Base-by-base conservation (phyloP, 2,888 invertebrate species). In the Tetragonisca angustula region DNA sequence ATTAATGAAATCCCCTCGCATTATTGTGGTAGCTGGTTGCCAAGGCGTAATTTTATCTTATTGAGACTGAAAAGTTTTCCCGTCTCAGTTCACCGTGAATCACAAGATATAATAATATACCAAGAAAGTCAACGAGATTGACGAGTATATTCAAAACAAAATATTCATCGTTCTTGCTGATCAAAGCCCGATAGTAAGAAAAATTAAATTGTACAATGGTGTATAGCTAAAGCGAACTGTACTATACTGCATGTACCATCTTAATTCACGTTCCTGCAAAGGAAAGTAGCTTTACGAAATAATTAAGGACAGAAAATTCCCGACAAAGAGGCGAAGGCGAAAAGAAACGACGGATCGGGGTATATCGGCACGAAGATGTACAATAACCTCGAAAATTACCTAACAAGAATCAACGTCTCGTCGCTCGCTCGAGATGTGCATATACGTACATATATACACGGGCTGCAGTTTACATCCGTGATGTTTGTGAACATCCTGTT, bases 401-500 rank as follows among this genome's bases (percentile, higher is more conserved):
- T 13, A 68, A 73, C 68, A 56, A 21, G 52, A 32, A 11, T 64
- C 54, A 32, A 27, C 21, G 27, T 9, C 19, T 24, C 11, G n/a
- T 24, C n/a, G 49, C 24, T 43, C 19, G 2, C 52, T 24, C 0
- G 19, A 9, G 50, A 54, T 54, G 32, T 32, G 0, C 4, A 43
- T 43, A 9, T 36, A 9, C 11, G 9, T 36, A 36, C 9, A 9
- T 36, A 36, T 9, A 36, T 62, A n/a, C 27, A 19, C 5, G 4
- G 27, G 59, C 6, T 19, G 6, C 27, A 50, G 72, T 76, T 75
- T 75, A 36, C 54, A 49, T 64, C 68, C 50, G 54, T 32, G 62
- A 52, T 69, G 72, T 70, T 64, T 73, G 69, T 9, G 70, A 81
- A 70, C 82, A 73, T 83, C 77, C 83, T 81, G 83, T 81, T 83